Percentiles rank a stretch among this genome's conserved stretches.
phyloP scores from a whole-genome alignment of 1,140 invertebrate genomes.

The Nasonia longicornis region DNA sequence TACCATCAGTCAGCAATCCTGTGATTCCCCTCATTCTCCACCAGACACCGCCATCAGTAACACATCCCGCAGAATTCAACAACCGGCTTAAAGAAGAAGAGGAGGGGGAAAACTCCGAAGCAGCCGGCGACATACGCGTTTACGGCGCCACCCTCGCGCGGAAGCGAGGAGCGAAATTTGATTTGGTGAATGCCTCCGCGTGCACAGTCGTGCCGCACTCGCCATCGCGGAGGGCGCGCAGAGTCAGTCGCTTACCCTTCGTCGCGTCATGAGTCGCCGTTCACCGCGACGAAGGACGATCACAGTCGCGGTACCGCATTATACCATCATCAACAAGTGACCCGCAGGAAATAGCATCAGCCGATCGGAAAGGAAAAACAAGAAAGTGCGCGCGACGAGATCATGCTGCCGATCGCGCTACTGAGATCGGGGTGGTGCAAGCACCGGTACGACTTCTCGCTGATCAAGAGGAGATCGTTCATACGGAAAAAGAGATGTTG shows the following conservation, averaged over 20 bases:
- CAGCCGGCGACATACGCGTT: neutral
- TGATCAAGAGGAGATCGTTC: neutral
- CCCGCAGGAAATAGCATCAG: neutral
- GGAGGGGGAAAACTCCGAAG: neutral
- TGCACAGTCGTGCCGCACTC: constrained; percentile 59
- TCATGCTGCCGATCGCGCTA: neutral
- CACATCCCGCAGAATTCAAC: neutral
- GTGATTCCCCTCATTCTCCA: neutral
- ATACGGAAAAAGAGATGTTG: neutral
- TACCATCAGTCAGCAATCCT: neutral
- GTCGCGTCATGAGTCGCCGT: neutral
- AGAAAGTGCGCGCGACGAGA: neutral
- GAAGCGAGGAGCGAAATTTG: constrained; percentile 56
- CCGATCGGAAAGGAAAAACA: neutral
- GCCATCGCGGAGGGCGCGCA: constrained; percentile 51
- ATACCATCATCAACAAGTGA: neutral
- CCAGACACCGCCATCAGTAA: neutral
- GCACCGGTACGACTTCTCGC: neutral
- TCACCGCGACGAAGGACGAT: no score
- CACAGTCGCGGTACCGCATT: no score
- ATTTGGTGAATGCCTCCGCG: constrained; percentile 50
- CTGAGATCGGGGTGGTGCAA: neutral
- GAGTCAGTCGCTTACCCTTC: neutral
- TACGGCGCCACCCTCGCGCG: neutral
- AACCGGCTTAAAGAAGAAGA: neutral